Conservation (phyloP, 30 jellyfish, hydroid and myxozoan genomes). For the Clytia hemisphaerica region DNA sequence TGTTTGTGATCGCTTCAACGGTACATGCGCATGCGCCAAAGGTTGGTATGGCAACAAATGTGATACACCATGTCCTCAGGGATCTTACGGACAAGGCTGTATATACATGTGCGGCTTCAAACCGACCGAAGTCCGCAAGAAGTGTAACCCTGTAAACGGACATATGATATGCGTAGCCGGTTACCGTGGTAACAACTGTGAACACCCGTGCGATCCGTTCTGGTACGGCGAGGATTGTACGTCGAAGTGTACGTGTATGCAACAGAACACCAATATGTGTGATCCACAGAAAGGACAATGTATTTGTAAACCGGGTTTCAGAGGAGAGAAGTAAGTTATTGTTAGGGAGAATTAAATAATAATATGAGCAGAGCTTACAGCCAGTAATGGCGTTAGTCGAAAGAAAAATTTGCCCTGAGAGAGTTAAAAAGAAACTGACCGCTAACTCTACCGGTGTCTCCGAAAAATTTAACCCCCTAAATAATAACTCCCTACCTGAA, state of each 20-base stretch:
- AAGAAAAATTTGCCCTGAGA: no score
- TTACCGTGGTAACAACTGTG: constrained; percentile 56
- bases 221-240: constrained; percentile 58
- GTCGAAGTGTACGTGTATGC: constrained; percentile 39
- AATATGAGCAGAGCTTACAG: no score
- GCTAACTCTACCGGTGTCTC: no score
- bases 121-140: constrained; percentile 8
- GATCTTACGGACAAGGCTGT: constrained; percentile 68
- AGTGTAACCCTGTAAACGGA: constrained; percentile 71
- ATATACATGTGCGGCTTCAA: constrained; percentile 10
- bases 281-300: constrained; percentile 59
- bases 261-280: constrained; percentile 62
- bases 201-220: constrained; percentile 44
- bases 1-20: constrained; percentile 53
- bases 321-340: constrained; percentile 17
- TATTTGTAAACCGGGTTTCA: constrained; percentile 66
- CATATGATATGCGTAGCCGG: constrained; percentile 59
- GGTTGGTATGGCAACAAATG: constrained; percentile 86
- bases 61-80: constrained; percentile 24
- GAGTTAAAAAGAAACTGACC: no score
- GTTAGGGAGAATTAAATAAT: no score
- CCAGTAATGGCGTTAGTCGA: no score
- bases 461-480: no score
- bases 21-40: constrained; percentile 68
- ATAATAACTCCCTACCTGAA: no score